phyloP scores from a whole-genome alignment of 2,113 vertebrate genomes.

The Vimba vimba region DNA sequence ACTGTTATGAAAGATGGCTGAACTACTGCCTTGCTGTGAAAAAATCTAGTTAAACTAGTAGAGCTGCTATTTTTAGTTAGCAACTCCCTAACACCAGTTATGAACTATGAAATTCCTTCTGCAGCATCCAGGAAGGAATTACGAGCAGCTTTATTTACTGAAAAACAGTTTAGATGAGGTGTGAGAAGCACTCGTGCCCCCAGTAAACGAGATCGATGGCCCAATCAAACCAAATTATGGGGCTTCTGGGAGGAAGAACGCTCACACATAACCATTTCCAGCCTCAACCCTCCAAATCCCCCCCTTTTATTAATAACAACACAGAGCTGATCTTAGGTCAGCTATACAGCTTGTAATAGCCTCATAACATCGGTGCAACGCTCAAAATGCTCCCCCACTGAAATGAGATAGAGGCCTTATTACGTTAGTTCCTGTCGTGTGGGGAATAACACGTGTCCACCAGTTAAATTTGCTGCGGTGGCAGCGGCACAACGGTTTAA shows the following conservation, averaged over 20 bases:
- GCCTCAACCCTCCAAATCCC: background rate
- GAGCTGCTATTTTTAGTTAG: constrained; percentile 21
- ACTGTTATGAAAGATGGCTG: background rate
- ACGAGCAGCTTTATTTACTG: constrained; percentile 25
- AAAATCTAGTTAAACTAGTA: constrained; percentile 6
- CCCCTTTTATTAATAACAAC: constrained; percentile 35
- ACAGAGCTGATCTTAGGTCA: constrained; percentile 43
- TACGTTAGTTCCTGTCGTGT: constrained; percentile 43
- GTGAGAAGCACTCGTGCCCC: constrained; percentile 18
- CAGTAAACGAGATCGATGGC: constrained; percentile 50
- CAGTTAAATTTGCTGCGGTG: constrained; percentile 29
- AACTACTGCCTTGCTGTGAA: background rate
- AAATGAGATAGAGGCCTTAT: constrained; percentile 44
- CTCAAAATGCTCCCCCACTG: constrained; percentile 35
- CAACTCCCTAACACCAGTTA: constrained; percentile 2
- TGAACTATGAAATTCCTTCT: constrained; percentile 25
- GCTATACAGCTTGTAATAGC: constrained; percentile 31
- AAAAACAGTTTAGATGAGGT: constrained; percentile 32
- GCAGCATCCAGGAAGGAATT: constrained; percentile 20
- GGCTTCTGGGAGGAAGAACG: constrained; percentile 40
- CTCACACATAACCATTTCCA: constrained; percentile 20
- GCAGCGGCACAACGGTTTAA: constrained; percentile 35
- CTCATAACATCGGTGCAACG: constrained; percentile 26
- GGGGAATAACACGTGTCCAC: constrained; percentile 7
- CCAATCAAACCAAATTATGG: constrained; percentile 43